Evolutionary conservation across 2,888 invertebrate genomes (phyloP).

Genomic region (Phyto melanocephala): DNA sequence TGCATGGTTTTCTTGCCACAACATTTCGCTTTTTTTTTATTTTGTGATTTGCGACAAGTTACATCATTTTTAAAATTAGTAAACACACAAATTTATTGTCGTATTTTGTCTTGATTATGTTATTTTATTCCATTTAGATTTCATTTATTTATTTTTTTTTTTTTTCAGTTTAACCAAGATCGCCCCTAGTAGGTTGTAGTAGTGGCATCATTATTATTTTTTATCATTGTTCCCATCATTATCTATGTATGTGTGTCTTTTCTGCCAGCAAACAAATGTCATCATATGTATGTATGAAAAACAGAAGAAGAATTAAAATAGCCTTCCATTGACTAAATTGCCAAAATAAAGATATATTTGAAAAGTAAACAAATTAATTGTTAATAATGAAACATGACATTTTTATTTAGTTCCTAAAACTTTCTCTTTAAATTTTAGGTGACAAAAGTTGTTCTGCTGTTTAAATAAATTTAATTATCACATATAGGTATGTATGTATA

Average conservation of each 20-base stretch:
- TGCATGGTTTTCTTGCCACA: constrained; percentile 46
- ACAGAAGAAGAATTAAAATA: background rate
- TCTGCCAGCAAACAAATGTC: constrained; percentile 10
- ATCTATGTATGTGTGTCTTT: background rate
- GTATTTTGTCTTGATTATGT: constrained; percentile 41
- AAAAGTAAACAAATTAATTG: constrained; percentile 23
- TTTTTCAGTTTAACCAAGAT: constrained; percentile 48
- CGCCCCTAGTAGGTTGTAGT: constrained; percentile 39
- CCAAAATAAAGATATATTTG: constrained; percentile 32
- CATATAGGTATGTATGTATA: too few relatives aligned
- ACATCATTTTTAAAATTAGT: constrained; percentile 78
- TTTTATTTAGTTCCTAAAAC: background rate
- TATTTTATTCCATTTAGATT: background rate
- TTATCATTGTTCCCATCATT: constrained; percentile 34
- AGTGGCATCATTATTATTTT: constrained; percentile 34
- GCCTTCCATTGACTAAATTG: constrained; percentile 46
- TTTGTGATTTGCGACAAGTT: constrained; percentile 70
- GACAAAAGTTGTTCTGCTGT: constrained; percentile 31
- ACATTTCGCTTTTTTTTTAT: constrained; percentile 28
- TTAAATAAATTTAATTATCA: too few relatives aligned
- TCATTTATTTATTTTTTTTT: too few relatives aligned
- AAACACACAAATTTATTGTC: constrained; percentile 65
- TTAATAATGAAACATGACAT: background rate
- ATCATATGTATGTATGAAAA: background rate
- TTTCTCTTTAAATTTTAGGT: constrained; percentile 7